Base-by-base conservation (phyloP, 2,797 vertebrate genomes). In the Sebastes hubbsi region DNA sequence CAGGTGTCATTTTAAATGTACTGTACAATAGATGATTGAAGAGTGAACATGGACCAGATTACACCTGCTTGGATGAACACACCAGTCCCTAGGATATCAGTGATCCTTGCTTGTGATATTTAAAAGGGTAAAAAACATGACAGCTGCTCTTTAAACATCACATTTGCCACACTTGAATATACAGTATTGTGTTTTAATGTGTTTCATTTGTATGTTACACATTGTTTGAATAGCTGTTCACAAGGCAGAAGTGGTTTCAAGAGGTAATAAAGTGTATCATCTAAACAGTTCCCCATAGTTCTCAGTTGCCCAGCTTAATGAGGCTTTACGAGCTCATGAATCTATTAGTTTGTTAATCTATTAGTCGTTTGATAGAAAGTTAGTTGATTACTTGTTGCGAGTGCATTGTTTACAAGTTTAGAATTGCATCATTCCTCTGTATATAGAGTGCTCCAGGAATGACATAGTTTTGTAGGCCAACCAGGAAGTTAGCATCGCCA, bases 11-110 rank as follows among this genome's bases (percentile, higher is more conserved):
- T 74, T 81, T 36, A 71, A 56, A 75, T 56, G 36, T 67, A 14
- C 6, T 49, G 24, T 4, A 80, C 46, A 70, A 64, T 71, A 63
- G 38, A 56, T 80, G 69, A 69, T 32, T 72, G 63, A 66, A 60
- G 38, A 70, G 16, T 67, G 65, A 82, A 77, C 77, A 56, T 76
- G 71, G 74, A 75, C 71, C 66, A 73, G 60, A 75, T 78, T 81
- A 68, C 29, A 76, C 18, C 52, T 64, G 66, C 61, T 77, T 52
- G 36, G 27, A 69, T 32, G 56, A 78, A 70, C 56, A 77, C 24
- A 27, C 22, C 8, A 25, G 55, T 81, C 61, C 30, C 3, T 68
- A 10, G 42, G 20, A 36, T 58, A 9, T 72, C 25, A 49, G 4
- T 71, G 27, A 65, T 66, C 13, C 8, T 64, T 27, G n/a, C n/a